phyloP scores from a whole-genome alignment of 2,113 vertebrate species.

The Anguilla japonica region DNA sequence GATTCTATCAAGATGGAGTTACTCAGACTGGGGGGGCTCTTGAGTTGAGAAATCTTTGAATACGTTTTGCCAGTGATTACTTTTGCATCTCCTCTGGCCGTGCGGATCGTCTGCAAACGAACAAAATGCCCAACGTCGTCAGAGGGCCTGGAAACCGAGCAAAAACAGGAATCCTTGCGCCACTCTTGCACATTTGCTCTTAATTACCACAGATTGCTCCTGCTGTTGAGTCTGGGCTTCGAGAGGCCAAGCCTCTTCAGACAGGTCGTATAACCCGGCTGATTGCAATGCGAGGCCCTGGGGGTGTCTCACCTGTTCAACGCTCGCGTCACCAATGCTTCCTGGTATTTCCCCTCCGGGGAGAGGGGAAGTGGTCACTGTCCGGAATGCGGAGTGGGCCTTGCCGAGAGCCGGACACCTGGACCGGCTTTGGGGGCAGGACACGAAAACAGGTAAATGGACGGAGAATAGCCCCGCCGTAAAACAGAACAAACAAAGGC shows the following conservation, averaged over 20 bases:
- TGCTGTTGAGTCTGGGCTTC: not conserved
- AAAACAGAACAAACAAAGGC: not conserved
- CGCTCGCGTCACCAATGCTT: not conserved
- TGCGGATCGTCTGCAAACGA: not conserved
- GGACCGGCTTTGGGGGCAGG: slow-evolving; percentile 1
- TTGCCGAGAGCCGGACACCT: not conserved
- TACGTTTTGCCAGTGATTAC: not conserved
- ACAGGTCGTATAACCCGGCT: not conserved
- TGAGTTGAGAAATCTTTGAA: not conserved
- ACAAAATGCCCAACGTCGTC: not conserved
- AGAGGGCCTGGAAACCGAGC: not conserved
- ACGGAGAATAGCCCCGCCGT: not conserved
- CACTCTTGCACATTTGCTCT: not conserved
- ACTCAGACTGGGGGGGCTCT: not conserved
- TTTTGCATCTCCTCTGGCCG: not conserved
- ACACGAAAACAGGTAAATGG: slow-evolving; percentile 3
- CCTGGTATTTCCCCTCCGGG: slow-evolving; percentile 2
- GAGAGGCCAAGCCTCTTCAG: not conserved
- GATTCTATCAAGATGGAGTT: not conserved
- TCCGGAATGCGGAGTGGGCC: slow-evolving; percentile 6
- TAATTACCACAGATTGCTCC: not conserved
- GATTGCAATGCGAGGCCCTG: not conserved
- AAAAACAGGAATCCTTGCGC: not conserved
- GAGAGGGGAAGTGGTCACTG: not conserved
- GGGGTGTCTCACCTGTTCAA: not conserved